phyloP scores from a whole-genome alignment of 2,888 invertebrate genomes.

The Hirtodrosophila trivittata region DNA sequence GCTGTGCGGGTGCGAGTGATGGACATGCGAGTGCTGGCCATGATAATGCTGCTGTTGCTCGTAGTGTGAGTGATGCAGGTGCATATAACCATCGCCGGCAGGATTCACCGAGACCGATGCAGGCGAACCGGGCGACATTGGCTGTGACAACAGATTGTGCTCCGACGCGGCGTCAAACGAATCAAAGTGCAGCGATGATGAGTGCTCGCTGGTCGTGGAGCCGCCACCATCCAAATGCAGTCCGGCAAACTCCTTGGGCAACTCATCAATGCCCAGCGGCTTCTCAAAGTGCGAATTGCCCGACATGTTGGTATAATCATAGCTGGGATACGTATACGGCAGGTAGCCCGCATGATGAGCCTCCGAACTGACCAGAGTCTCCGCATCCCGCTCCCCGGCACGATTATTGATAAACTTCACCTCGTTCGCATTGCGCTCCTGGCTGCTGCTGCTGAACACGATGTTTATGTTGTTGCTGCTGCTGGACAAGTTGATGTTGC shows the following conservation, averaged over 20 bases:
- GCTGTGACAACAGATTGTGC: slow-evolving; percentile 80
- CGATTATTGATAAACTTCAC: slow-evolving; percentile 83
- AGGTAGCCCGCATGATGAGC: slow-evolving; percentile 81
- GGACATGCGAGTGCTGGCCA: slow-evolving; percentile 35
- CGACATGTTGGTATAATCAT: slow-evolving; percentile 83
- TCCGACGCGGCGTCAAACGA: slow-evolving; percentile 82
- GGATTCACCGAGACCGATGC: slow-evolving; percentile 78
- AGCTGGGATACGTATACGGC: slow-evolving; percentile 81
- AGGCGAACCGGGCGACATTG: slow-evolving; percentile 78
- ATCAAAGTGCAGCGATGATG: slow-evolving; percentile 79
- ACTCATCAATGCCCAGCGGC: slow-evolving; percentile 81
- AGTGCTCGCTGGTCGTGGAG: slow-evolving; percentile 75
- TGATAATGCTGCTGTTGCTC: slow-evolving; percentile 43
- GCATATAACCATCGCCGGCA: slow-evolving; percentile 70
- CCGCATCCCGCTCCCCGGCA: slow-evolving; percentile 37
- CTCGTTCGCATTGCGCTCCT: slow-evolving; percentile 82
- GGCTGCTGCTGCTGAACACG: slow-evolving; percentile 80
- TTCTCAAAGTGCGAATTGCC: slow-evolving; percentile 83
- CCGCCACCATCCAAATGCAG: slow-evolving; percentile 53
- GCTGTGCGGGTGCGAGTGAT: slow-evolving; percentile 34
- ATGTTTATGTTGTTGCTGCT: slow-evolving; percentile 84
- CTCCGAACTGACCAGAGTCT: slow-evolving; percentile 76
- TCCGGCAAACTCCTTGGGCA: slow-evolving; percentile 70
- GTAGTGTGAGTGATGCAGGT: slow-evolving; percentile 65
- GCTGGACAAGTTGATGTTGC: slow-evolving; percentile 82